Evolutionary conservation across 2,888 invertebrate genomes (phyloP), one percentile per base, ranked within the genome.

Genomic region (Anagyrus pseudococci): DNA sequence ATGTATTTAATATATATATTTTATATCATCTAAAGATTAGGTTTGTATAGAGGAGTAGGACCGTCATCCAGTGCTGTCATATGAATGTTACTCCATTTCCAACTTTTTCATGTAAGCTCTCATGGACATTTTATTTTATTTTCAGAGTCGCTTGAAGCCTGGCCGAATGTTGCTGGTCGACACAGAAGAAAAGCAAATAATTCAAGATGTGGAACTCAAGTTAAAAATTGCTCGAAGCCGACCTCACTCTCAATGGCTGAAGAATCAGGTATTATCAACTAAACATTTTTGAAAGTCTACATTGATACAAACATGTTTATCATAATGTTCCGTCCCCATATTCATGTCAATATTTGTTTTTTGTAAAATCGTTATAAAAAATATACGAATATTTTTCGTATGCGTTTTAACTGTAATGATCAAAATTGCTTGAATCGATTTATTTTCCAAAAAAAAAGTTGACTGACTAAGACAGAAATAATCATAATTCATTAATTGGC

Each of bases 121-220:
- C 19, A 63, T 58, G 41, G 61, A 41, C 15, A n/a, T n/a, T n/a
- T n/a, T n/a, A n/a, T n/a, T 73, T 78, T 75, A 73, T 73, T 83
- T 83, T 40, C 83, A 93, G 92, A 96, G 98, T 77, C 95, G 99
- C 67, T 86, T 99, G 74, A 96, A 98, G 82, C 99, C 99, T 1
- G 99, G 99, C 3, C 89, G 98, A 69, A 99, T 99, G 98, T 85
- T 99, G 79, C 84, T 99, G 71, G 98, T 99, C 54, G 99, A 99
- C 82, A 98, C 98, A 0, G 85, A 89, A 72, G 92, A 94, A 75
- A 90, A 94, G 80, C 87, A 86, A 68, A 91, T 99, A 69, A 96
- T 96, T 70, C 91, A 93, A 75, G 98, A 99, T 78, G 91, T 98
- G 58, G 94, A 96, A 75, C 84, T 99, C 57, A 99, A 99, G 83